Evolutionary conservation across 2,797 vertebrate genomes (phyloP).

Genomic region (Trichosurus vulpecula): DNA sequence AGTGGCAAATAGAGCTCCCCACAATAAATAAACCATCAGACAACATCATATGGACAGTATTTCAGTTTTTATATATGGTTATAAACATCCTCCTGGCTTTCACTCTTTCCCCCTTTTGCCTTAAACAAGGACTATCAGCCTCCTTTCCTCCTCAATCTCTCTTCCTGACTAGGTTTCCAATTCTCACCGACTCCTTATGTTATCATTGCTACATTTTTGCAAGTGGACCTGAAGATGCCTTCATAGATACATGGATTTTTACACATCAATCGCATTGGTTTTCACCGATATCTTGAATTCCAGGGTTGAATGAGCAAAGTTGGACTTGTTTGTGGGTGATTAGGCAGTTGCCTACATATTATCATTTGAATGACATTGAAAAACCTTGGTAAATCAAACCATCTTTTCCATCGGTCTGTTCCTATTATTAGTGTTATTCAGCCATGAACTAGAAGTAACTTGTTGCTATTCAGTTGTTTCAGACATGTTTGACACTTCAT

Average conservation of each 20-base stretch:
- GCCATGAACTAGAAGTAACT: no score
- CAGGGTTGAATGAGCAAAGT: neutral
- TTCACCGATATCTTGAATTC: neutral
- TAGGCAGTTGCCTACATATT: neutral
- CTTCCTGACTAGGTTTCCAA: conserved; percentile 9
- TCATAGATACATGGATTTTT: neutral
- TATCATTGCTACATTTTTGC: neutral
- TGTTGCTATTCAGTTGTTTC: no score
- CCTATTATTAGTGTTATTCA: no score
- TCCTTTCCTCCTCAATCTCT: conserved; percentile 27
- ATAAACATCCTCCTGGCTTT: neutral
- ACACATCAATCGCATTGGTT: conserved; percentile 3
- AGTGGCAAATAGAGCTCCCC: no score
- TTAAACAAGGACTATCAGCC: neutral
- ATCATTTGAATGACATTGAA: conserved; percentile 14
- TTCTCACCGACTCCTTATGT: neutral
- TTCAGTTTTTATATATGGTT: no score
- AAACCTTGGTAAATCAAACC: conserved; percentile 13
- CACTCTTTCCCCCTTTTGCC: neutral
- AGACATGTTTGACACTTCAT: no score
- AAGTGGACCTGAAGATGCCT: conserved; percentile 17
- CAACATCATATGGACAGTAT: no score
- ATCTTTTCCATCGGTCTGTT: neutral
- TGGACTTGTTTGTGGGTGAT: conserved; percentile 19
- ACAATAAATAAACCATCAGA: no score